Base-by-base conservation (phyloP, 1,140 invertebrate genomes). In the Rhynchophorus ferrugineus region DNA sequence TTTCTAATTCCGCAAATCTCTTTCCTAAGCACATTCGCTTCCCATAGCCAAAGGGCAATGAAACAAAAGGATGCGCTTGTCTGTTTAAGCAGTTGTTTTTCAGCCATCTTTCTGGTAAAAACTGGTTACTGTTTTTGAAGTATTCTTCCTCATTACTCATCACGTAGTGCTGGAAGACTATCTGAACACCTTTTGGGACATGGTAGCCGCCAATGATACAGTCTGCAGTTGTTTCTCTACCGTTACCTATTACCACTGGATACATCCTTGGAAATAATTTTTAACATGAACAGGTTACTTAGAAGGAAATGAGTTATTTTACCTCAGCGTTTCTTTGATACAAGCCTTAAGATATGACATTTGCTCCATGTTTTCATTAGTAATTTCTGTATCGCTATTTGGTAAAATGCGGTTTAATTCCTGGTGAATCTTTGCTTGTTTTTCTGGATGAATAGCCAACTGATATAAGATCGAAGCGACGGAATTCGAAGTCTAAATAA, bases 261-360 rank as follows among this genome's bases (percentile, higher is more conserved):
- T 87, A 91, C 68, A 93, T 77, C 57, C 80, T 78, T 64, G 29
- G 71, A 67, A 54, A 48, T 18, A 48, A 54, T 7, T 3, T 5
- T 18, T 6, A 18, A 18, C 3, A 17, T 41, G 9, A 3, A 16
- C 17, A n/a, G 13, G 20, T 37, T 13, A 20, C 8, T 22, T n/a
- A n/a, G 17, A 19, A 37, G 7, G 17, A 21, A 34, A 33, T 33
- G n/a, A n/a, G n/a, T n/a, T n/a, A n/a, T n/a, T n/a, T 57, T 56
- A 89, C 87, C 89, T 83, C 59, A 95, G 86, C 0, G 91, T 87
- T 80, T 96, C 93, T 64, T 90, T 89, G 21, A 96, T 83, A 61
- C 91, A 94, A 1, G 89, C 89, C 73, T 91, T 93, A 3, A 90
- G 76, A 61, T 92, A 94, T 22, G 80, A 73, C 68, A 91, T 79